Conservation (phyloP, 2,113 vertebrate species). For the Clarias gariepinus region DNA sequence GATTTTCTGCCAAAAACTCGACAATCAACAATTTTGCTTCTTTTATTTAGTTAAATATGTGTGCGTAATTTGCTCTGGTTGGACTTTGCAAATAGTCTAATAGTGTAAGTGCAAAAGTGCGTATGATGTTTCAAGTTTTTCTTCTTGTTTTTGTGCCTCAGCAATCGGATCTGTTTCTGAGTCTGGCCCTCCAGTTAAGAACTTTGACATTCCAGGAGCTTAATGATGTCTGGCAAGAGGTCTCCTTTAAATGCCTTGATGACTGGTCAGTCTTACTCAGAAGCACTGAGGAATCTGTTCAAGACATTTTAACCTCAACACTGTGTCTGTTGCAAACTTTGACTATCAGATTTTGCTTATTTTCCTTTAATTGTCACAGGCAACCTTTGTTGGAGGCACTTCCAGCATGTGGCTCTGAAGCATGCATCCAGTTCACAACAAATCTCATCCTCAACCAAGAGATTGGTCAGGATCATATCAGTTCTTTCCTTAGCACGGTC, state of each 20-base stretch:
- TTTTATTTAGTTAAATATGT: background rate
- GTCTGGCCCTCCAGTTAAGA: conserved; percentile 76
- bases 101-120: too few species aligned
- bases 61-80: background rate
- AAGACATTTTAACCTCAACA: background rate
- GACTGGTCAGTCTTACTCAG: conserved; percentile 72
- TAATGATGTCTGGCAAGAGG: conserved; percentile 72
- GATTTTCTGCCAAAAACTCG: background rate
- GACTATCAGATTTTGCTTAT: background rate
- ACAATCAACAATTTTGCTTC: background rate
- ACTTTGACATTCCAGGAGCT: conserved; percentile 69
- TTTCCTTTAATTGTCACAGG: conserved; percentile 66
- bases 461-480: conserved; percentile 70
- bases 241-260: conserved; percentile 78
- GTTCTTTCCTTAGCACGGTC: conserved; percentile 75
- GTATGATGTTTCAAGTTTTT: background rate
- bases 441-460: conserved; percentile 73
- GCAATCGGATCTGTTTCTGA: conserved; percentile 75
- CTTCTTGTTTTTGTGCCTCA: conserved; percentile 47
- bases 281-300: background rate
- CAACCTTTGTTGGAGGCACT: conserved; percentile 80
- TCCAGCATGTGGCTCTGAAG: conserved; percentile 79
- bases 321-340: background rate
- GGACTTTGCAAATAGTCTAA: background rate
- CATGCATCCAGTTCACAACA: conserved; percentile 76